Base-by-base conservation (phyloP, 2,888 invertebrate species). In the Bedellia somnulentella region DNA sequence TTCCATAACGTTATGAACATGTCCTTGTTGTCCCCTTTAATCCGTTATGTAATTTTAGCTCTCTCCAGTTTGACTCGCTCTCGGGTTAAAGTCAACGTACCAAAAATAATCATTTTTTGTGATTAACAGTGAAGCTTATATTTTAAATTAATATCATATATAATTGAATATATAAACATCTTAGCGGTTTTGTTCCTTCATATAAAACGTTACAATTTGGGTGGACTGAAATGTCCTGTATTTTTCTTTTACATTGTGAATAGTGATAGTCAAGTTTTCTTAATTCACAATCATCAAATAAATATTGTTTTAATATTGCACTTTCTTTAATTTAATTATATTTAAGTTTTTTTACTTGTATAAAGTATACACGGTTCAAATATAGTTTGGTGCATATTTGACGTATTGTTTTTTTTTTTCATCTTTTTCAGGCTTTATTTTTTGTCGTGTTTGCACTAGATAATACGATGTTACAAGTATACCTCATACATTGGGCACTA, bases 331-430 rank as follows among this genome's bases (percentile, higher is more conserved):
- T n/a, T n/a, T n/a, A n/a, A n/a, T n/a, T 30, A 23, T 26, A 13
- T 50, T 51, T 49, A 49, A 46, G 44, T 49, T 61, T 61, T 55
- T 63, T 66, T 59, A 57, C 54, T 52, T 56, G 43, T 54, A 52
- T 58, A 55, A 59, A 52, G 58, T 64, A 58, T 59, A 59, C 54
- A 59, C n/a, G n/a, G n/a, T n/a, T 62, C 56, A 62, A 64, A 67
- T 67, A 64, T 61, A 70, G 59, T 57, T 57, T 64, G 57, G 52
- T 60, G 57, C 56, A 59, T 57, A 58, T 60, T 57, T 57, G 49
- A 53, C 43, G 47, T 36, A 51, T 50, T 53, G 54, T 49, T 61
- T 62, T 29, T 58, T 56, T n/a, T n/a, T n/a, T n/a, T n/a, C n/a
- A n/a, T n/a, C n/a, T n/a, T n/a, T n/a, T n/a, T n/a, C n/a, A n/a